Conservation (phyloP, 2,113 vertebrate species). For the Tenebrosternarchus preto region DNA sequence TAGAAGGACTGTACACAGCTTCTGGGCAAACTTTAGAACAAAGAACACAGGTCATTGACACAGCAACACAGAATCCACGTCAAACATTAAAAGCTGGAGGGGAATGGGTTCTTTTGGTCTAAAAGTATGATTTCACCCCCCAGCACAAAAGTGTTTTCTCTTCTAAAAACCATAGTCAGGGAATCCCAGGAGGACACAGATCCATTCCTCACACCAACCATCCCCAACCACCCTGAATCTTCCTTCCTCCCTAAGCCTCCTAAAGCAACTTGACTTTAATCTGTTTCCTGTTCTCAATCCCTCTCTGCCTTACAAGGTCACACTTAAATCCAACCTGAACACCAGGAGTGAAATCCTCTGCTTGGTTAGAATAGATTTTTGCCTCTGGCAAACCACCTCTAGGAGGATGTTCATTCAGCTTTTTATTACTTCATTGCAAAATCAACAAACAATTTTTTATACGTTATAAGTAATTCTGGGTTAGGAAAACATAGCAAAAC, state of each 20-base stretch:
- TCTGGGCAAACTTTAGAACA: slow-evolving; percentile 5
- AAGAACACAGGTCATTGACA: not conserved
- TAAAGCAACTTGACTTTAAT: slow-evolving; percentile 31
- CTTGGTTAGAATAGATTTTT: not conserved
- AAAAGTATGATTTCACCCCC: slow-evolving; percentile 53
- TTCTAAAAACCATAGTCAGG: slow-evolving; percentile 67
- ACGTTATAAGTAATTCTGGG: too few species aligned
- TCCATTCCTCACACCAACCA: slow-evolving; percentile 19
- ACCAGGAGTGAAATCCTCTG: not conserved
- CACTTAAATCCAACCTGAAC: not conserved
- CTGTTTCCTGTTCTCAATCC: not conserved
- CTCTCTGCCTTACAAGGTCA: not conserved
- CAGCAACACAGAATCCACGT: slow-evolving; percentile 21
- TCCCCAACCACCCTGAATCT: not conserved
- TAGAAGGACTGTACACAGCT: not conserved
- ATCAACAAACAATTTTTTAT: too few species aligned
- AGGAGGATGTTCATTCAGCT: too few species aligned
- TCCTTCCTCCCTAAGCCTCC: slow-evolving; percentile 25
- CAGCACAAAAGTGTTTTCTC: slow-evolving; percentile 56
- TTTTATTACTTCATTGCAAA: too few species aligned
- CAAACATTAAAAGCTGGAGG: slow-evolving; percentile 56
- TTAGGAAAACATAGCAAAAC: too few species aligned
- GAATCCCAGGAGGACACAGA: slow-evolving; percentile 63
- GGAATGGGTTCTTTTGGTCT: slow-evolving; percentile 51
- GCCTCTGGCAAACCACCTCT: too few species aligned